Percentiles rank a stretch among this genome's conserved stretches.
Evolutionary conservation across 1,140 invertebrate species (phyloP).

Genomic region (Nixonia krombeini): DNA sequence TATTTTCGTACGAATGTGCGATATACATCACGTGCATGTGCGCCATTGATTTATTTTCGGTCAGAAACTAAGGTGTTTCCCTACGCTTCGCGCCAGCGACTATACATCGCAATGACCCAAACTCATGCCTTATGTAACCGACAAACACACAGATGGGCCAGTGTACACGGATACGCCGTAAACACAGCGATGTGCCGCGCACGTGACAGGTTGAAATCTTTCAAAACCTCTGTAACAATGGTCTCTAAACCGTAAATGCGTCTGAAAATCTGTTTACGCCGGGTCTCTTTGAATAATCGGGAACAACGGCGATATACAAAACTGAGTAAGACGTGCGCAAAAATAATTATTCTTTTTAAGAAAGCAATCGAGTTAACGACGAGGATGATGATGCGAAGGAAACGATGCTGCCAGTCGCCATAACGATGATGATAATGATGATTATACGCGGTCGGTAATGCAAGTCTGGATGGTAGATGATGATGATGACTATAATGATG

Average conservation of each 20-base stretch:
- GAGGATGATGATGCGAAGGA: neutral
- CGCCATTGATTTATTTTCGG: constrained; percentile 30
- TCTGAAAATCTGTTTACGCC: no score
- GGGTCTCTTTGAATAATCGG: no score
- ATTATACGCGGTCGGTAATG: constrained; percentile 26
- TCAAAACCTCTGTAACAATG: no score
- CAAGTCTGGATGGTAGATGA: constrained; percentile 13
- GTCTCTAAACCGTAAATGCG: no score
- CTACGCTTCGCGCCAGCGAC: constrained; percentile 16
- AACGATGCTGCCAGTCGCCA: constrained; percentile 7
- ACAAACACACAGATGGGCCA: constrained; percentile 20
- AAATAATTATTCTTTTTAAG: constrained; percentile 5
- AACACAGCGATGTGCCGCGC: no score
- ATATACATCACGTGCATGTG: constrained; percentile 3
- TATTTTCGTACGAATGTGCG: neutral
- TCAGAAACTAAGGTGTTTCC: constrained; percentile 24
- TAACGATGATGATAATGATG: constrained; percentile 42
- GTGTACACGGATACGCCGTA: constrained; percentile 23
- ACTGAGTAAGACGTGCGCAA: neutral
- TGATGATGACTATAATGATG: constrained; percentile 38
- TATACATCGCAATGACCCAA: constrained; percentile 42
- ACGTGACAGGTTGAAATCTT: constrained; percentile 13
- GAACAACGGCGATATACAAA: no score
- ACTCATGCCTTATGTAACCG: constrained; percentile 38
- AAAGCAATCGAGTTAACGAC: neutral